phyloP scores from a whole-genome alignment of 2,888 invertebrate species.

The Geotrupes spiniger region DNA sequence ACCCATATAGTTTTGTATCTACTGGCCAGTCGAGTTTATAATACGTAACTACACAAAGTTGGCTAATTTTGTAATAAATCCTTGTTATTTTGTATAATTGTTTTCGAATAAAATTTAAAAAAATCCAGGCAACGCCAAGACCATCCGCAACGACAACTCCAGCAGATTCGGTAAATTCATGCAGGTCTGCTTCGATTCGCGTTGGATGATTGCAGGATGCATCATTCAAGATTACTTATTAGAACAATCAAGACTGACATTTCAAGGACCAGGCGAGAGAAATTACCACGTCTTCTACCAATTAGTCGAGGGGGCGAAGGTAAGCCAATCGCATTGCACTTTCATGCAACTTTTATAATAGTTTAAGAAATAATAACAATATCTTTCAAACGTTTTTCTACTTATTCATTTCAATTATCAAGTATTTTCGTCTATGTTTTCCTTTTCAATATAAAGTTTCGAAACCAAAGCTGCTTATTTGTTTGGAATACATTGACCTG shows the following conservation, averaged over 20 bases:
- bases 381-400: too few species aligned
- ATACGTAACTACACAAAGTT: too few species aligned
- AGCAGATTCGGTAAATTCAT: constrained; percentile 95
- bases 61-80: too few species aligned
- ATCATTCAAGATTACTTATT: constrained; percentile 87
- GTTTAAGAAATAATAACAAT: too few species aligned
- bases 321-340: constrained; percentile 36
- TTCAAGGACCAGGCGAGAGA: constrained; percentile 81
- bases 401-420: too few species aligned
- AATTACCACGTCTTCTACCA: constrained; percentile 94
- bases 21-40: too few species aligned
- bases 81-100: too few species aligned
- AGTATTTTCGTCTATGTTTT: not conserved
- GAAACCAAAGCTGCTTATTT: too few species aligned
- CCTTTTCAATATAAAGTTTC: too few species aligned
- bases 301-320: constrained; percentile 81
- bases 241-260: constrained; percentile 87
- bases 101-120: too few species aligned
- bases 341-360: not conserved
- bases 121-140: constrained; percentile 95
- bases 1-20: too few species aligned
- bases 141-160: constrained; percentile 89
- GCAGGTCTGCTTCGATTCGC: constrained; percentile 86
- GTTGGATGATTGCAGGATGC: constrained; percentile 88
- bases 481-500: too few species aligned